Conservation (phyloP, 2,888 invertebrate species). For the Plagiodera versicolora region DNA sequence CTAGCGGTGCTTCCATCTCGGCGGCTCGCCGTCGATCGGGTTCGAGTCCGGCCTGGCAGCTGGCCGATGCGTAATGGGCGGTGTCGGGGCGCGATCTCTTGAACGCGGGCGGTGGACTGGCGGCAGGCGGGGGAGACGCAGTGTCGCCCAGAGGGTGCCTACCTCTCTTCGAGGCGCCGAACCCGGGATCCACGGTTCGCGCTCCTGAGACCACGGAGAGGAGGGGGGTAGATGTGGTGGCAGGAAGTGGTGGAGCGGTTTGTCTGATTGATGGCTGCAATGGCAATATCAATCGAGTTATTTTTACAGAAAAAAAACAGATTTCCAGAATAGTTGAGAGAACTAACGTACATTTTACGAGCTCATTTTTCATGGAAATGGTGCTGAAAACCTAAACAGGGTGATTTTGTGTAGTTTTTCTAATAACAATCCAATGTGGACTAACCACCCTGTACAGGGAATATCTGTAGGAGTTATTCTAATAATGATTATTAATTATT, state of each 20-base stretch:
- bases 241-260: background rate
- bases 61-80: conserved; percentile 44
- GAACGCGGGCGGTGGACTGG: conserved; percentile 50
- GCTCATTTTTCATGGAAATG: no score
- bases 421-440: no score
- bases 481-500: no score
- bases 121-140: conserved; percentile 35
- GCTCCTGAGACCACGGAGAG: conserved; percentile 38
- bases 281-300: no score
- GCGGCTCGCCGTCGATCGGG: conserved; percentile 49
- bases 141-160: conserved; percentile 54
- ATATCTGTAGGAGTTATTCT: no score
- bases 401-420: no score
- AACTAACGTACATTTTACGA: no score
- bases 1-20: conserved; percentile 69
- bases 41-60: conserved; percentile 35
- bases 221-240: background rate
- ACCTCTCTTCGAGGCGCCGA: conserved; percentile 55
- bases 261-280: background rate
- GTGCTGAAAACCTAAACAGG: no score
- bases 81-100: conserved; percentile 54
- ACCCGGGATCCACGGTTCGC: conserved; percentile 56
- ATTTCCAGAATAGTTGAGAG: no score
- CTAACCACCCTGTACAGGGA: no score
- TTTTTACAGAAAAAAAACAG: no score